Conservation (phyloP, 2,113 vertebrate genomes). For the Arizona elegans region DNA sequence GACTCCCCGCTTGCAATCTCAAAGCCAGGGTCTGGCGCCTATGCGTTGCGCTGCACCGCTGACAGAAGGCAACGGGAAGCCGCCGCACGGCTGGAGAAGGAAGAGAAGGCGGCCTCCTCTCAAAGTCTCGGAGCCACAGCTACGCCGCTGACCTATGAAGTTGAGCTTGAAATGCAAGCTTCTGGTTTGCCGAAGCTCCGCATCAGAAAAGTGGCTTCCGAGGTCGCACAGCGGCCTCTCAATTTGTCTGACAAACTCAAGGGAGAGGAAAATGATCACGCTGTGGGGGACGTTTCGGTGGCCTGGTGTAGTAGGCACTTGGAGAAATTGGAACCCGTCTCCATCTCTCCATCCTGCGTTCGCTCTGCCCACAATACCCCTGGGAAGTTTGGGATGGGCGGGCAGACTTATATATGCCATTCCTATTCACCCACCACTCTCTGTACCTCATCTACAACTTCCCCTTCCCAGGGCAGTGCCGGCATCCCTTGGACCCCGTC, state of each 20-base stretch:
- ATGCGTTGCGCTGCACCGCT: constrained; percentile 72
- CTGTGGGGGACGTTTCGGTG: constrained; percentile 28
- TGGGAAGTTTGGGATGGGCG: constrained; percentile 67
- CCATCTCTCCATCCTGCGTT: constrained; percentile 75
- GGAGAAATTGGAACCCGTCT: constrained; percentile 67
- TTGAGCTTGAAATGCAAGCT: constrained; percentile 86
- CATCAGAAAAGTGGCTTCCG: constrained; percentile 78
- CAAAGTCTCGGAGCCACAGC: constrained; percentile 49
- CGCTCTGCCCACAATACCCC: constrained; percentile 77
- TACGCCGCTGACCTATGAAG: constrained; percentile 73
- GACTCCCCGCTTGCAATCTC: background rate
- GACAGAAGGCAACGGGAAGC: constrained; percentile 80
- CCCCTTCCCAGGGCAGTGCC: constrained; percentile 67
- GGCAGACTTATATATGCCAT: constrained; percentile 92
- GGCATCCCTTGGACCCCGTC: constrained; percentile 80
- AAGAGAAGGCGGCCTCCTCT: constrained; percentile 37
- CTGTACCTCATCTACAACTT: constrained; percentile 64
- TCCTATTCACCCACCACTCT: constrained; percentile 89
- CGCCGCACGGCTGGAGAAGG: constrained; percentile 70
- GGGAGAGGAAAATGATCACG: constrained; percentile 67
- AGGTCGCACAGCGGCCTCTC: constrained; percentile 52
- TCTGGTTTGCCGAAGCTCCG: constrained; percentile 88
- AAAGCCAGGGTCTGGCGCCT: constrained; percentile 42
- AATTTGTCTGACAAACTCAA: constrained; percentile 49
- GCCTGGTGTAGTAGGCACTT: constrained; percentile 68